Evolutionary conservation across 2,113 vertebrate genomes (phyloP), one percentile per base, ranked within the genome.

Genomic region (Glaucomys volans): DNA sequence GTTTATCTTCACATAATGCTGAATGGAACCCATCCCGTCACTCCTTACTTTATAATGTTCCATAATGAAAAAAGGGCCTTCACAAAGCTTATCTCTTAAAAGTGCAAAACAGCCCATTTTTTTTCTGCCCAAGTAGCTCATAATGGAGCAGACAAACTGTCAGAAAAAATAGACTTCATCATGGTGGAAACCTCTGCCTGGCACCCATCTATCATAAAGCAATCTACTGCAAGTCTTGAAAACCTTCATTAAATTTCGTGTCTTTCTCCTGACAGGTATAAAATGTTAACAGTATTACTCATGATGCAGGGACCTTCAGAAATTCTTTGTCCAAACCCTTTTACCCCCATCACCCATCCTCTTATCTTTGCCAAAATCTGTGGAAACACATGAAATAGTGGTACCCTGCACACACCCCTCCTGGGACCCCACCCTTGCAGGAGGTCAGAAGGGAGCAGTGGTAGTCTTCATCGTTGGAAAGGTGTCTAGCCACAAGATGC

Each of bases 221-320:
- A 92, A 97, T 94, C 93, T 97, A 94, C 87, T 47, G 97, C 92
- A 97, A 97, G 88, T 95, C 91, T 97, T 96, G 92, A 85, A 98
- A 97, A 94, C 8, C 8, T 91, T 93, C 95, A 95, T 97, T 97
- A 97, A 83, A 97, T 97, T 96, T 98, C 97, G 94, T 97, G 86
- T 97, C 94, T 92, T 93, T 72, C 59, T 93, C 90, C 90, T 95
- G 87, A 96, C 96, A 97, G 91, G 97, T 98, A 97, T 86, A 71
- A 98, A 98, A 44, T 85, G 83, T 18, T 97, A 97, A 97, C 86
- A 97, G 17, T 74, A 84, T 94, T 97, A 95, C n/a, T 57, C 17
- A 94, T 24, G 26, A 97, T 87, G 82, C 80, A 67, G 95, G 71
- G n/a, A 94, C 87, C 79, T 96, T 97, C 72, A 95, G 98, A 85